These are phyloP conservation scores for Porites cylindrica DNA, from an alignment of 92 coral and sea anemone species.

Conservation along the genomic window DNA sequence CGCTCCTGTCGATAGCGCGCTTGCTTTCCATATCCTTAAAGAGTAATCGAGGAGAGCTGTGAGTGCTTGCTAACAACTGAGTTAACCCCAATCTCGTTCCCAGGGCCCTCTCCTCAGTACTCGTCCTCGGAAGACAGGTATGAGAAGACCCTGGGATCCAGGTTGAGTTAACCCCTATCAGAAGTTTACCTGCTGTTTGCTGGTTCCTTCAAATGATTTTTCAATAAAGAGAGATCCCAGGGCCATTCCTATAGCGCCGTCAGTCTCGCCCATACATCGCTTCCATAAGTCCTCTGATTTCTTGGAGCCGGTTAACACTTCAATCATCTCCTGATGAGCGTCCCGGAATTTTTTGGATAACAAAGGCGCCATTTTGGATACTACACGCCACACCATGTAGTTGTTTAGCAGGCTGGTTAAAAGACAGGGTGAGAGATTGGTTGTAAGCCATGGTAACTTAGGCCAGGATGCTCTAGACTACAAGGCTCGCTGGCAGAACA, in stretches of 20 bases:
- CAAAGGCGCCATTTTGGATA: constrained; percentile 47
- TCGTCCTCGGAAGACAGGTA: neutral
- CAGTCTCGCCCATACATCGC: constrained; percentile 74
- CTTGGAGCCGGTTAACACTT: constrained; percentile 72
- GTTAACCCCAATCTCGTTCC: too few relatives aligned
- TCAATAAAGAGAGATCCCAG: constrained; percentile 76
- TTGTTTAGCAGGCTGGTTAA: constrained; percentile 67
- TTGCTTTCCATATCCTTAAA: too few relatives aligned
- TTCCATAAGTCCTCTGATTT: constrained; percentile 84
- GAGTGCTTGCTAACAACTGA: too few relatives aligned
- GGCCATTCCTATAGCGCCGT: constrained; percentile 84
- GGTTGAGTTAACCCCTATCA: neutral
- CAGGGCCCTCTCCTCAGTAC: too few relatives aligned
- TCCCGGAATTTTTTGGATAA: constrained; percentile 75
- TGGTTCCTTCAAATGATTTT: constrained; percentile 80
- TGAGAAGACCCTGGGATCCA: neutral
- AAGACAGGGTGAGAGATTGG: neutral
- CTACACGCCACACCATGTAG: constrained; percentile 92
- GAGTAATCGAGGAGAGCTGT: too few relatives aligned
- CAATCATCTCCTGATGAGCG: constrained; percentile 58
- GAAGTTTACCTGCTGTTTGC: constrained; percentile 64
- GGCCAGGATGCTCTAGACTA: too few relatives aligned
- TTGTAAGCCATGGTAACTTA: too few relatives aligned
- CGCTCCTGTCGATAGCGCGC: too few relatives aligned
- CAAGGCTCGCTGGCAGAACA: too few relatives aligned